Evolutionary conservation across 2,113 vertebrate genomes (phyloP).

Genomic region (Ceuthmochares aereus): DNA sequence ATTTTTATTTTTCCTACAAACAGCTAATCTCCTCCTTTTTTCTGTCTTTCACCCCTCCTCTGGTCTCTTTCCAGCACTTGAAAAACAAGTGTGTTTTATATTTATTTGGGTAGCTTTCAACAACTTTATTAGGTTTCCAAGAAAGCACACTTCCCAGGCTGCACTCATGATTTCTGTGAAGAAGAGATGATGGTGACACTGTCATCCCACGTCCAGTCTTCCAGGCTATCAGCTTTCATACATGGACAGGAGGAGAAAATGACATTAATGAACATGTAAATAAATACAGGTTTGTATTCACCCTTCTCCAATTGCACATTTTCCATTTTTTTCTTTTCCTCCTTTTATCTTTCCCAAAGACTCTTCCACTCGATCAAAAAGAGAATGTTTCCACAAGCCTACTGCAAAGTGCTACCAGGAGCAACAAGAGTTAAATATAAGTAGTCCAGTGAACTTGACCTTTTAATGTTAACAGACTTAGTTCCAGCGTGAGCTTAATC

Average conservation of each 20-base stretch:
- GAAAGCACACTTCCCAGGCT: not conserved
- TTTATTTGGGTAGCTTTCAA: not conserved
- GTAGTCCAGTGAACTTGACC: not conserved
- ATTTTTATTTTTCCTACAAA: not conserved
- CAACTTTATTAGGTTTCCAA: not conserved
- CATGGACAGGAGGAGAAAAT: not conserved
- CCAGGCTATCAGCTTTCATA: not conserved
- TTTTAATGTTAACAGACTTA: not conserved
- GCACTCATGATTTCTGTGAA: not conserved
- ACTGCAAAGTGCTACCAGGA: not conserved
- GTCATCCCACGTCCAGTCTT: not conserved
- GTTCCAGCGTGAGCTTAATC: not conserved
- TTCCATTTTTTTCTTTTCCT: not conserved
- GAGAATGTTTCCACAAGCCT: not conserved
- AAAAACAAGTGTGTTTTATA: not conserved
- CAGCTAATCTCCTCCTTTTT: not conserved
- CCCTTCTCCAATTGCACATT: not conserved
- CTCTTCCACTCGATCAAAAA: fast-evolving
- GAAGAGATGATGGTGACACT: not conserved
- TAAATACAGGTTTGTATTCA: not conserved
- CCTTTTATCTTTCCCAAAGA: not conserved
- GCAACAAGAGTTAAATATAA: not conserved
- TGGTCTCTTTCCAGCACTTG: not conserved
- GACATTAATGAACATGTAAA: not conserved
- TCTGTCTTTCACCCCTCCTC: not conserved